A percentile compares a stretch with the other conserved stretches of the same genome.
Conservation (phyloP, 2,888 invertebrate species). For the Trisateles emortualis region DNA sequence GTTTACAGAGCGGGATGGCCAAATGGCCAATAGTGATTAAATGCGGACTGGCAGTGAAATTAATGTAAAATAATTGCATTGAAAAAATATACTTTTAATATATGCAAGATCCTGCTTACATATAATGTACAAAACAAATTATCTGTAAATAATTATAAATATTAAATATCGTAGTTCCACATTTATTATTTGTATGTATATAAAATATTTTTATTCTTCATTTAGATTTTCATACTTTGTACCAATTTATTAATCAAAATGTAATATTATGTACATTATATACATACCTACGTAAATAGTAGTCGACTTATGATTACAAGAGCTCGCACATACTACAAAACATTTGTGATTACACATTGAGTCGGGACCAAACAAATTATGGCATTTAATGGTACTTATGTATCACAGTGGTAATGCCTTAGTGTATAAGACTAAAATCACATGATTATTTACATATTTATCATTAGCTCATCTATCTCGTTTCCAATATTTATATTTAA, state of each 20-base stretch:
- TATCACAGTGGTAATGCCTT: slow-evolving; percentile 64
- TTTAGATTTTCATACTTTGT: slow-evolving; percentile 45
- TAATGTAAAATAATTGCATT: slow-evolving; percentile 63
- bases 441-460: slow-evolving; percentile 46
- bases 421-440: slow-evolving; percentile 40
- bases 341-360: slow-evolving; percentile 40
- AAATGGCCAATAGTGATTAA: slow-evolving; percentile 56
- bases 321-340: slow-evolving; percentile 40
- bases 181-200: slow-evolving; percentile 38
- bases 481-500: slow-evolving; percentile 35
- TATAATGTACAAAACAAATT: slow-evolving; percentile 39
- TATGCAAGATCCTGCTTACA: slow-evolving; percentile 77
- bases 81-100: slow-evolving; percentile 56
- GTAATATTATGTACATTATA: slow-evolving; percentile 66
- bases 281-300: slow-evolving; percentile 61
- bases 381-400: slow-evolving; percentile 63
- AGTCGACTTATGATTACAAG: slow-evolving; percentile 50
- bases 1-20: slow-evolving; percentile 35
- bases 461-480: slow-evolving; percentile 36
- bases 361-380: slow-evolving; percentile 37
- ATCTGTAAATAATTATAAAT: slow-evolving; percentile 39
- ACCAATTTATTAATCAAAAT: slow-evolving; percentile 44
- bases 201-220: slow-evolving; percentile 29
- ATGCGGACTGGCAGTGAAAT: slow-evolving; percentile 77
- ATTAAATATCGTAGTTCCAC: slow-evolving; percentile 58